Base-by-base conservation (phyloP, 2,888 invertebrate species). In the Abrostola triplasia region DNA sequence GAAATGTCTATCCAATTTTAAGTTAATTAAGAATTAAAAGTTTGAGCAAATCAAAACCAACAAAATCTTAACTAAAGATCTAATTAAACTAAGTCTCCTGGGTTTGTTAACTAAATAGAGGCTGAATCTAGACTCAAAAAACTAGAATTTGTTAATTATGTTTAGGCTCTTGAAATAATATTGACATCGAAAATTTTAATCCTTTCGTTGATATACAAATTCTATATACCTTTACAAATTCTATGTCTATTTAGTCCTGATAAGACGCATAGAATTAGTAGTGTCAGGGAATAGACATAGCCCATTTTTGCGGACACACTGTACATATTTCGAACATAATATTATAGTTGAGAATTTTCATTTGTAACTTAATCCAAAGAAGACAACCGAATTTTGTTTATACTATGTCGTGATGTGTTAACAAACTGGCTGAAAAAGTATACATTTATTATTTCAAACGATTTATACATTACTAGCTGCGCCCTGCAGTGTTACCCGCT, bases 361-460 rank as follows among this genome's bases (percentile, higher is more conserved):
- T 64, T 70, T 70, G 64, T 36, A 6, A 8, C 35, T 47, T 12
- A 9, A 1, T 0, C 5, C 0, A 8, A 37, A 13, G 10, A n/a
- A 36, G 5, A 0, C 9, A 13, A 51, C 6, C 41, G 41, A 11
- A 24, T 24, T 24, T 24, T 2, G 4, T 2, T 24, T 24, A 24
- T 24, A 24, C n/a, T n/a, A n/a, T 24, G 1, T 24, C 24, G 24
- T 24, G 4, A 24, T 24, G 24, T 24, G 24, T 24, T 2, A 24
- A 24, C 24, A 24, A 24, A 24, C 1, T 24, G 24, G 10, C 40
- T 9, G 10, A 40, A 10, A 40, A 1, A 40, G 1, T 40, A 40
- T 4, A 40, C 40, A 40, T 10, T 40, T 40, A n/a, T n/a, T n/a
- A n/a, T n/a, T n/a, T n/a, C n/a, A n/a, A n/a, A n/a, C n/a, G n/a